A percentile compares a stretch with the other conserved stretches of the same genome.
These are phyloP conservation scores for Intellagama lesueurii DNA, from an alignment of 2,797 vertebrate genomes.

Conservation along the genomic window DNA sequence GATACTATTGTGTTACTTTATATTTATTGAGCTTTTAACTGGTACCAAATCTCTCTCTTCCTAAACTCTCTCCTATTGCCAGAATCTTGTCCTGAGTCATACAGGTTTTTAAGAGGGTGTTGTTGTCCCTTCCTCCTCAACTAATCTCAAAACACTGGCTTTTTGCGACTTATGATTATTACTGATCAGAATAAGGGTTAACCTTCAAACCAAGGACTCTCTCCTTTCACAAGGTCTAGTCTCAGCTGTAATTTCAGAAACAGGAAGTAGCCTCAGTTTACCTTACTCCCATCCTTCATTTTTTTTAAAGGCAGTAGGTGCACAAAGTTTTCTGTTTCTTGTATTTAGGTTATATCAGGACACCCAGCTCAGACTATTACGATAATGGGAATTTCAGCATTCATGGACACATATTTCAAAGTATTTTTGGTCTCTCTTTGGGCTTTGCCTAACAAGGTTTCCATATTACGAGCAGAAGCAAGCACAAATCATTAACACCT, in stretches of 20 bases:
- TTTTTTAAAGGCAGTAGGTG: not conserved
- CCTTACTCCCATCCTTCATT: not conserved
- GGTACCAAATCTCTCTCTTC: not conserved
- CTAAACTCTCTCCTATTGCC: not conserved
- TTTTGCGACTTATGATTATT: not conserved
- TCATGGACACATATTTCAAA: not conserved
- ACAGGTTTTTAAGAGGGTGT: not conserved
- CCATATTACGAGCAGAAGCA: not conserved
- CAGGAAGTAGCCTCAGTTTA: constrained; percentile 10
- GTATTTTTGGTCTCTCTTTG: not conserved
- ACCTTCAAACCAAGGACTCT: not conserved
- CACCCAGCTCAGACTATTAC: not conserved
- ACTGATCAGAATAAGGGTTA: not conserved
- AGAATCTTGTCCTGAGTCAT: not conserved
- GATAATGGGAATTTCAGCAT: not conserved
- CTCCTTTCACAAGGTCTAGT: not conserved
- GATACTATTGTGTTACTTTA: not conserved
- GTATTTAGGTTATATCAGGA: not conserved
- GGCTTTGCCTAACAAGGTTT: constrained; percentile 24
- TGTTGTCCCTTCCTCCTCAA: not conserved
- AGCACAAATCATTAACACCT: constrained; percentile 29
- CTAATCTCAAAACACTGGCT: not conserved
- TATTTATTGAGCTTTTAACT: not conserved
- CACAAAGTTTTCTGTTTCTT: not conserved
- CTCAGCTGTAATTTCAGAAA: not conserved